Conservation (phyloP, 1,140 invertebrate species). For the Drosophila simulans region DNA sequence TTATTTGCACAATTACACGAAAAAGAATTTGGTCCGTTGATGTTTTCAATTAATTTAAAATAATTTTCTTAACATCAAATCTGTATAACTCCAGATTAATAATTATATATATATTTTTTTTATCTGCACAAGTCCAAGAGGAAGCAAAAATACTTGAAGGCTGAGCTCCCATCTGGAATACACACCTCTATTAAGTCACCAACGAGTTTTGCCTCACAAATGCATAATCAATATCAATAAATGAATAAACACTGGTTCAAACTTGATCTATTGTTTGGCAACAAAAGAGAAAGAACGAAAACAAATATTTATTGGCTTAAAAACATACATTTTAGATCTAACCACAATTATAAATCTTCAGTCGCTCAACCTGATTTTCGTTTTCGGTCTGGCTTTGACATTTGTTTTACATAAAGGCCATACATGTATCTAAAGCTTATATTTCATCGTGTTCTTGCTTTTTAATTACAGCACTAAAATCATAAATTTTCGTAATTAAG, state of each 20-base stretch:
- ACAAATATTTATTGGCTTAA: slow-evolving; percentile 7
- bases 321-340: neutral
- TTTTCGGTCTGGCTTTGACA: slow-evolving; percentile 2
- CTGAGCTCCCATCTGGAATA: slow-evolving; percentile 3
- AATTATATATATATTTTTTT: neutral
- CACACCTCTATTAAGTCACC: slow-evolving; percentile 34
- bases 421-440: slow-evolving; percentile 22
- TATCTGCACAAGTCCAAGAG: neutral
- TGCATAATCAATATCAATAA: slow-evolving; percentile 33
- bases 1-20: too few species aligned
- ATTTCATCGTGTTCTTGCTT: slow-evolving; percentile 7
- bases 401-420: slow-evolving; percentile 41
- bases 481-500: slow-evolving; percentile 43
- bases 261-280: slow-evolving; percentile 37
- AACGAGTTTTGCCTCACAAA: slow-evolving; percentile 34
- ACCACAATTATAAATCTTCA: slow-evolving; percentile 28
- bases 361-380: slow-evolving; percentile 30
- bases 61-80: too few species aligned
- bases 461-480: slow-evolving; percentile 41
- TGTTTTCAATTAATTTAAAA: too few species aligned
- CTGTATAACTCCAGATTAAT: too few species aligned
- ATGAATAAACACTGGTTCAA: slow-evolving; percentile 5
- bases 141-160: slow-evolving; percentile 5
- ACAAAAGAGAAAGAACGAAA: slow-evolving; percentile 18
- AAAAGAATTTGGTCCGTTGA: too few species aligned